Percentiles rank a stretch among this genome's conserved stretches.
Evolutionary conservation across 2,797 vertebrate genomes (phyloP).

Genomic region (Odontamblyopus lacepedii): DNA sequence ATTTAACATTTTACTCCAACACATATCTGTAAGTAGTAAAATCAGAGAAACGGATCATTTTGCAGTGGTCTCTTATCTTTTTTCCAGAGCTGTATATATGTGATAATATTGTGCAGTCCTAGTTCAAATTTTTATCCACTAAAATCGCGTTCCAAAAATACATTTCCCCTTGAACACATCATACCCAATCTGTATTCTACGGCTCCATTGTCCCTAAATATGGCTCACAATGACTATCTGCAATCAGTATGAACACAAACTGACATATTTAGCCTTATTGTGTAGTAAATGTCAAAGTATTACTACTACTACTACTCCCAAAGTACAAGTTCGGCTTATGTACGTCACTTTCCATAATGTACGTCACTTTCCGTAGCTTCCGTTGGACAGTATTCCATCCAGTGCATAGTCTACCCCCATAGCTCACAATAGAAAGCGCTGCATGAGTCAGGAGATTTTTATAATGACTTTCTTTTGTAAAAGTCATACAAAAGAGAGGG

Average conservation of each 20-base stretch:
- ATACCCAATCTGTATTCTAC: slow-evolving; percentile 2
- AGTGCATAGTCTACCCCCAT: slow-evolving; percentile 13
- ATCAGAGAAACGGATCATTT: too few relatives aligned
- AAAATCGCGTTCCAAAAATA: background rate
- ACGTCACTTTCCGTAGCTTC: slow-evolving; percentile 25
- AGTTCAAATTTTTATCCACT: background rate
- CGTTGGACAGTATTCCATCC: background rate
- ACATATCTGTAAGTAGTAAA: too few relatives aligned
- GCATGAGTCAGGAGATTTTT: slow-evolving; percentile 25
- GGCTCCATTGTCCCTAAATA: slow-evolving; percentile 29
- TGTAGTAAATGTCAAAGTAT: slow-evolving; percentile 49
- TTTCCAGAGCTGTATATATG: background rate
- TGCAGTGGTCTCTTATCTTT: too few relatives aligned
- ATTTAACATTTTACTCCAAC: too few relatives aligned
- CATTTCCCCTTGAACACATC: background rate
- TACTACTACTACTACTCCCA: slow-evolving; percentile 38
- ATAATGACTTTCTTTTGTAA: slow-evolving; percentile 40
- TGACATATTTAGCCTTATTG: slow-evolving; percentile 33
- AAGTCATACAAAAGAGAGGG: slow-evolving; percentile 31
- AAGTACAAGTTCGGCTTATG: slow-evolving; percentile 38
- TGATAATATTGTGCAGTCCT: background rate
- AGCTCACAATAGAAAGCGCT: slow-evolving; percentile 5
- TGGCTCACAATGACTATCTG: slow-evolving; percentile 26
- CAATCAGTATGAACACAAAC: slow-evolving; percentile 20
- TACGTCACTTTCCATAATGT: slow-evolving; percentile 30